Evolutionary conservation across 2,113 vertebrate species (phyloP).

Genomic region (Chrysemys picta): DNA sequence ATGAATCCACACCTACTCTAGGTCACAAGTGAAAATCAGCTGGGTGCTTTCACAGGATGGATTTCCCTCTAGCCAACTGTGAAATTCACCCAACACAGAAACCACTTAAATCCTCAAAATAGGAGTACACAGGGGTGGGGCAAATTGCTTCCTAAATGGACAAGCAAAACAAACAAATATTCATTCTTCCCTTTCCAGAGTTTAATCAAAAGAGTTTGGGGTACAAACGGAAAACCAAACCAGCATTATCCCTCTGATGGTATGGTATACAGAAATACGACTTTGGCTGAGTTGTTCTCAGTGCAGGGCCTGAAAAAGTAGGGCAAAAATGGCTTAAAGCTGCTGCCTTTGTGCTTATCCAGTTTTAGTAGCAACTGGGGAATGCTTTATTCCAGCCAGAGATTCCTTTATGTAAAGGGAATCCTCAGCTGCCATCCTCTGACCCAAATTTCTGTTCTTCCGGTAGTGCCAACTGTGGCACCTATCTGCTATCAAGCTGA

Average conservation of each 20-base stretch:
- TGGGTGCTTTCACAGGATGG: not conserved
- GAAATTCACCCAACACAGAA: not conserved
- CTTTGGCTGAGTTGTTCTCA: not conserved
- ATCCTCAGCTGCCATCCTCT: not conserved
- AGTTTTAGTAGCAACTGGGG: fast-evolving
- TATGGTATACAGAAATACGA: not conserved
- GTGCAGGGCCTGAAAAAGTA: not conserved
- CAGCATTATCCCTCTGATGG: not conserved
- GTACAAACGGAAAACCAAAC: not conserved
- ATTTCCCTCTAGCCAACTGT: not conserved
- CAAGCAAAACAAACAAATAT: not conserved
- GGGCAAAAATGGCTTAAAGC: not conserved
- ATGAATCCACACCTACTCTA: not conserved
- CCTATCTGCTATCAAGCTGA: not conserved
- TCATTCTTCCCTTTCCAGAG: not conserved
- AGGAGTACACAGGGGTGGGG: not conserved
- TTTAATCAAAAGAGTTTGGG: fast-evolving
- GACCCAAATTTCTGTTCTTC: constrained; percentile 30
- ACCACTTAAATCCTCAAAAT: not conserved
- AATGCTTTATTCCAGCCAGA: not conserved
- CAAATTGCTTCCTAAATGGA: not conserved
- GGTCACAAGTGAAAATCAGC: not conserved
- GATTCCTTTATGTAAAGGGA: not conserved
- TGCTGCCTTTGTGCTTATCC: not conserved
- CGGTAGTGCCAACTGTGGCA: not conserved